Conservation (phyloP, 2,113 vertebrate species). For the Psilopsiagon aymara region DNA sequence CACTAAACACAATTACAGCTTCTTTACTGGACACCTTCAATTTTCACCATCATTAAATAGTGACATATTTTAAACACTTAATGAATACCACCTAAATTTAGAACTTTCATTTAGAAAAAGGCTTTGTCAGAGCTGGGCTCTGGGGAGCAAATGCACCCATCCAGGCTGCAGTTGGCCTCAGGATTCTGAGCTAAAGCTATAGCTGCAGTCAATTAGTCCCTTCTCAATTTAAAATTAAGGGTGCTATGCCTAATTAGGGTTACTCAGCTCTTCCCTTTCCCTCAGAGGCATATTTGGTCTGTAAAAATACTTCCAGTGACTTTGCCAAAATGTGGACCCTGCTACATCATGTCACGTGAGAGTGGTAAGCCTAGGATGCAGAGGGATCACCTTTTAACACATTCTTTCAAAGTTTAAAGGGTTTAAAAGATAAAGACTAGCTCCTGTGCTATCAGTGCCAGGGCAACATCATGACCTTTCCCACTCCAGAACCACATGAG, state of each 20-base stretch:
- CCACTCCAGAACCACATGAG: neutral
- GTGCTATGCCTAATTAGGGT: neutral
- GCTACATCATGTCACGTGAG: neutral
- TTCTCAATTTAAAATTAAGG: neutral
- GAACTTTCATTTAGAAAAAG: neutral
- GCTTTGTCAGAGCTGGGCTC: neutral
- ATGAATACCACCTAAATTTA: neutral
- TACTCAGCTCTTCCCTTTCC: neutral
- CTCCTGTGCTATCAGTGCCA: neutral
- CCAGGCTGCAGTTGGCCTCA: neutral
- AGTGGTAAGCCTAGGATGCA: neutral
- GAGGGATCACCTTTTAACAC: neutral
- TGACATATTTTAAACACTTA: constrained; percentile 1
- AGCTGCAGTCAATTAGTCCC: neutral
- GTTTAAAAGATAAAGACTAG: neutral
- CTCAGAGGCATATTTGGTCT: neutral
- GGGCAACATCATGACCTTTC: neutral
- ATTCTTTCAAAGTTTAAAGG: neutral
- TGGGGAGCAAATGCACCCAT: neutral
- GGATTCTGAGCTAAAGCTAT: neutral
- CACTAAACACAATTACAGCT: constrained; percentile 15
- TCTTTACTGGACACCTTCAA: constrained; percentile 24
- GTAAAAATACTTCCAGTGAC: neutral
- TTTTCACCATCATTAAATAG: constrained; percentile 26
- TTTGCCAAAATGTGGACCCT: neutral